Base-by-base conservation (phyloP, 2,888 invertebrate species). In the Drosophila pullipes region DNA sequence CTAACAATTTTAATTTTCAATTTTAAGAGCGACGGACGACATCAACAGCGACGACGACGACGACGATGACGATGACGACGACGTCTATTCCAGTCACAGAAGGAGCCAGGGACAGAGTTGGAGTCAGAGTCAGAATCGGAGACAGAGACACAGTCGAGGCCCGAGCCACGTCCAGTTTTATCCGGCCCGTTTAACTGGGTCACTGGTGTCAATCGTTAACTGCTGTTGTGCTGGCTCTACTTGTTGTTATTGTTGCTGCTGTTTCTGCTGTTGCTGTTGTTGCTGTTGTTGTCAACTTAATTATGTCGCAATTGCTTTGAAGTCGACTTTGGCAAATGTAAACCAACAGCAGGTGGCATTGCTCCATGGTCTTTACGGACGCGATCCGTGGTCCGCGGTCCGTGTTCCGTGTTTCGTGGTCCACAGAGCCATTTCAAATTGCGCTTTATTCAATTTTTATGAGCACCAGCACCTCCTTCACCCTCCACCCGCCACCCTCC, bases 261-360 rank as follows among this genome's bases (percentile, higher is more conserved):
- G 60, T 50, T 74, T 72, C 52, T 66, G 70, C 57, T 70, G 82
- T 13, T 73, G 80, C 22, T 22, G 22, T 22, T 22, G 22, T 22
- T 22, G 22, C 35, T 83, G 83, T 82, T 89, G 89, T 87, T 84
- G 89, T 85, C 85, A 89, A 86, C 85, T 86, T 86, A 86, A 86
- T 86, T 86, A 86, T 86, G 85, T 89, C 90, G 85, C 85, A 86
- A 86, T 89, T 87, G 85, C 85, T 86, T 86, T 89, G 90, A 86
- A 86, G 85, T 89, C 83, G 75, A 87, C 87, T 86, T 86, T 78
- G 74, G 89, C 82, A 78, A 84, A 82, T 76, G 82, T 78, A 78
- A 82, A 72, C 70, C 78, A 80, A 69, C 78, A 78, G 77, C 83
- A 75, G 78, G 78, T 75, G 75, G 79, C 79, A 78, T 78, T 78